A percentile compares a stretch with the other conserved stretches of the same genome.
Evolutionary conservation across 1,140 invertebrate genomes (phyloP).

Genomic region (Drosophila bifasciata): DNA sequence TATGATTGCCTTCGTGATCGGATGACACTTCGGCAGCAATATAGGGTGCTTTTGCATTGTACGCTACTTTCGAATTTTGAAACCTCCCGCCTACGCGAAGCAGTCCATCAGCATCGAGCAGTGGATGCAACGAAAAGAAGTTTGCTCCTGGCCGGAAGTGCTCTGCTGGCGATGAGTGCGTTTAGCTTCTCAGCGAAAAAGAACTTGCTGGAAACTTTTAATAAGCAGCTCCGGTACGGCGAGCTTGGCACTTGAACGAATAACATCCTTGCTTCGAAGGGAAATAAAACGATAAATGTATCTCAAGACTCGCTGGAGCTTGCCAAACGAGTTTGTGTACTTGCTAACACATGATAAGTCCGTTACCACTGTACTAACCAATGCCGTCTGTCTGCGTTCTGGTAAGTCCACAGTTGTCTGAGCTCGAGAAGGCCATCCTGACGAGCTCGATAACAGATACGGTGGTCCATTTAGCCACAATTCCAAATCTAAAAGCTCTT

Average conservation of each 20-base stretch:
- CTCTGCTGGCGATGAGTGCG: background rate
- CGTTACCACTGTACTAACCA: background rate
- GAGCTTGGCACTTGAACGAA: too few relatives aligned
- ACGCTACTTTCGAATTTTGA: background rate
- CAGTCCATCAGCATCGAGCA: background rate
- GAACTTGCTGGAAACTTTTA: background rate
- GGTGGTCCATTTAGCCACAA: too few relatives aligned
- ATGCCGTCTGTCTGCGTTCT: background rate
- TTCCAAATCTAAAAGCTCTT: too few relatives aligned
- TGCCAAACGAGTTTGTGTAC: background rate
- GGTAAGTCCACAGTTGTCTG: background rate
- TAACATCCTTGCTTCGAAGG: background rate
- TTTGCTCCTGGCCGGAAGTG: background rate
- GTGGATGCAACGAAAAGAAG: background rate
- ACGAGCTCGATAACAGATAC: too few relatives aligned
- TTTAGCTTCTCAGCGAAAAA: background rate
- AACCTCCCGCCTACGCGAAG: background rate
- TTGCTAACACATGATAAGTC: background rate
- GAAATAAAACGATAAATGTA: background rate
- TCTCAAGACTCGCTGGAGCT: background rate
- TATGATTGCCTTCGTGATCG: background rate
- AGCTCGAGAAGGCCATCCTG: too few relatives aligned
- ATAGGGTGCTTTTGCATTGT: background rate
- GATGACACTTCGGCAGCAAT: background rate
- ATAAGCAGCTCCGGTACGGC: background rate